Base-by-base conservation (phyloP, 2,797 vertebrate genomes). In the Denticeps clupeoides region DNA sequence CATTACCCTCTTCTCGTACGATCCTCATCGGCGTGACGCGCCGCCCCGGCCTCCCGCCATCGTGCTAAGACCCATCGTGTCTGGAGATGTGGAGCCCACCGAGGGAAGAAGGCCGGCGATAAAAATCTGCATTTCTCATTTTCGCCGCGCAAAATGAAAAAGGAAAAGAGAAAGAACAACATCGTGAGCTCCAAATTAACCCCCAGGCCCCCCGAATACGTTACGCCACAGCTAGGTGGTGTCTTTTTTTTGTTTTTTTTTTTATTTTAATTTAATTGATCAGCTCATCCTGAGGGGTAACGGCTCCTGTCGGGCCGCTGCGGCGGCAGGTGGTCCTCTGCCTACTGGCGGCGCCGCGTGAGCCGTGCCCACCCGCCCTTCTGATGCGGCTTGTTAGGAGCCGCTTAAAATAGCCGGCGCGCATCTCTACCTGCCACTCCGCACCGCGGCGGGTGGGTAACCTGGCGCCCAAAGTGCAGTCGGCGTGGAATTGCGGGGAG, bases 381-480 rank as follows among this genome's bases (percentile, higher is more conserved):
- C 77, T 80, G 74, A 80, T 71, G 60, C 69, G 48, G 74, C 80
- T 86, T 80, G 80, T 86, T 86, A 84, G 81, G 71, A 65, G 71
- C 62, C 67, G 68, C 79, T 70, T 68, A 79, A 83, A 84, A 84
- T 81, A 82, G 80, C 81, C 68, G 65, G 63, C 71, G 71, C 77
- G 74, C 67, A 74, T 78, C 71, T 68, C 58, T 57, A 67, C 71
- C 77, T 78, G 69, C 56, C 66, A 63, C 45, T 40, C 49, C 13
- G 41, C 55, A 53, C 43, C 43, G 31, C 47, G 49, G 52, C 53
- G 58, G 59, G 61, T 60, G n/a, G 60, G 57, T 60, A 60, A 62
- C 57, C 48, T 55, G 51, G 46, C 21, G 33, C 52, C 49, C 42
- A 51, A 10, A 22, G 38, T 41, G 7, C 19, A 18, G 19, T 5